Conservation (phyloP, 2,113 vertebrate genomes). For the Neogobius melanostomus region DNA sequence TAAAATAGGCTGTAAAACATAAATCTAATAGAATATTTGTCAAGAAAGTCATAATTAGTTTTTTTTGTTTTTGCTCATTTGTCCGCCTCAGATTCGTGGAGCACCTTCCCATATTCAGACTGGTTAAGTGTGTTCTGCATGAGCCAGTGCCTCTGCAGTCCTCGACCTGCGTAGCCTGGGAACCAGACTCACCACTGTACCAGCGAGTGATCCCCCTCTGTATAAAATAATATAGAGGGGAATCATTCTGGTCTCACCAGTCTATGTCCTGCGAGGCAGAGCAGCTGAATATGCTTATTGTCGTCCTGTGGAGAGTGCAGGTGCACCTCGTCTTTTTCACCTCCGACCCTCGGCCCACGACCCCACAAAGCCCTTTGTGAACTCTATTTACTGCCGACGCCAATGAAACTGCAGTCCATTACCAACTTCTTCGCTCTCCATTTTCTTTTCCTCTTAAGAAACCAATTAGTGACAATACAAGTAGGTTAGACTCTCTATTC, state of each 20-base stretch:
- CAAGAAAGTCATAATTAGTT: too few relatives aligned
- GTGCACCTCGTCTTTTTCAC: constrained; percentile 74
- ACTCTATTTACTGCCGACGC: constrained; percentile 71
- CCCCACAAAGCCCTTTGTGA: constrained; percentile 76
- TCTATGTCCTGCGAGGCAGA: constrained; percentile 28
- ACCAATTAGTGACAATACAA: constrained; percentile 84
- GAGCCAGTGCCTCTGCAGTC: constrained; percentile 36
- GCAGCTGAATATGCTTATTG: constrained; percentile 74
- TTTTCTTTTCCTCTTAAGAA: constrained; percentile 78
- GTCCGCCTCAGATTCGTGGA: too few relatives aligned
- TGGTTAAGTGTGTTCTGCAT: constrained; percentile 13
- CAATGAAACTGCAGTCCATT: constrained; percentile 74
- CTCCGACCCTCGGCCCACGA: constrained; percentile 73
- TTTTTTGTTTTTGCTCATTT: too few relatives aligned
- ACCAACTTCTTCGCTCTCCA: constrained; percentile 68
- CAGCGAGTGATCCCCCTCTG: too few relatives aligned
- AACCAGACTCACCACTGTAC: too few relatives aligned
- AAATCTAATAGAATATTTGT: too few relatives aligned
- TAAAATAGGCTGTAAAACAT: too few relatives aligned
- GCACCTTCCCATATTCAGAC: neutral
- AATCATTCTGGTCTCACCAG: too few relatives aligned
- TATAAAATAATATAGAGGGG: too few relatives aligned
- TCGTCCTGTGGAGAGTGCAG: constrained; percentile 64
- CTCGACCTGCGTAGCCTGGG: constrained; percentile 14
- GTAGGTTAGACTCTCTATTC: constrained; percentile 82